Base-by-base conservation (phyloP, 2,888 invertebrate species). In the Bhutanitis thaidina region DNA sequence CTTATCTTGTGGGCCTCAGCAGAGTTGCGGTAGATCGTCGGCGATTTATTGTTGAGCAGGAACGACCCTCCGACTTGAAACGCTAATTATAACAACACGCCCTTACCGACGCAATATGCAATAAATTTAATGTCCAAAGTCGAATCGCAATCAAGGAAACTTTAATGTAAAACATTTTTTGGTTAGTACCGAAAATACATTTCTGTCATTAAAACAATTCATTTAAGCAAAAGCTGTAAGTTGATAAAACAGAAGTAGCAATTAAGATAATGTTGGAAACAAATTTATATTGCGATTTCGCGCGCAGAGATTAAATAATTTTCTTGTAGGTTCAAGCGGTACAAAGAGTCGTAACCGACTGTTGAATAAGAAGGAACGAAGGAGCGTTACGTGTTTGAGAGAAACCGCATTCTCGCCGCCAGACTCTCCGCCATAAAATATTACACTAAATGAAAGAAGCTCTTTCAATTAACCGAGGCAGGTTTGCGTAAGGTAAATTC, bases 391-490 rank as follows among this genome's bases (percentile, higher is more conserved):
- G 69, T 58, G 72, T 68, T 62, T 65, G 71, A 77, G 69, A 65
- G 75, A 73, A 75, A 77, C 69, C 71, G 71, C 70, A 71, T 69
- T 64, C 65, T 68, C 65, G 69, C 68, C 61, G 61, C 60, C 66
- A 64, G 71, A 71, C 71, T 70, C 70, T 67, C 69, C 65, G 72
- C 77, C 72, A 74, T 83, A 83, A 86, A 87, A 84, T 86, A 87
- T 83, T 81, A 81, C 77, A 72, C 76, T 74, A 74, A 83, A 84
- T 74, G 83, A 84, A 84, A 85, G 80, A 81, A 83, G 82, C 80
- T 80, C 80, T 86, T 86, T 86, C 80, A 85, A 86, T 88, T 87
- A 88, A 84, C 77, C 65, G 74, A 80, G 77, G 74, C 77, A 81
- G 80, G 79, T 83, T 84, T 79, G 77, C 78, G 77, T 80, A 80